Base-by-base conservation (phyloP, 2,797 vertebrate genomes). In the Acipenser transmontanus region DNA sequence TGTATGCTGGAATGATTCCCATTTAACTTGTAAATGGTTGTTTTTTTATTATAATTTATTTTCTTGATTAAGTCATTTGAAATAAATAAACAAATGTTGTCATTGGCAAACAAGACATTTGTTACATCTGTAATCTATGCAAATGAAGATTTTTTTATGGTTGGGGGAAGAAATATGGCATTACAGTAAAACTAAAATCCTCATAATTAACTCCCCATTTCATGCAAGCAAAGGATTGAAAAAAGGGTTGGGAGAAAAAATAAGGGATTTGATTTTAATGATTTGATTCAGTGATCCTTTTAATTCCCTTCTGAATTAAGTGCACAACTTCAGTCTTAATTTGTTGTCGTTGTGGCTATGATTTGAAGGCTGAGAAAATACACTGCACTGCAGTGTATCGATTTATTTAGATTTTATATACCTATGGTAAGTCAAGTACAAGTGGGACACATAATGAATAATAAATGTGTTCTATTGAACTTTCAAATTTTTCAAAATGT, bases 241-340 rank as follows among this genome's bases (percentile, higher is more conserved):
- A 9, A 49, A 67, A 78, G 75, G n/a, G 14, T 61, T 13, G 74
- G 67, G 77, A 70, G 67, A 71, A 50, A 65, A 73, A 80, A 70
- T 75, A 73, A 67, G 72, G 77, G 72, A 71, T 87, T 84, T 84
- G 81, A 80, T 83, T 87, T 86, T 87, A 90, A 91, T 91, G 87
- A 91, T 88, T 76, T 88, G 88, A 91, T 88, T 85, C 88, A 90
- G 75, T 89, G 89, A 88, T 88, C 85, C 87, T 82, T 81, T 85
- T 90, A 91, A 91, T 91, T 87, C 82, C 74, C 81, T 82, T 85
- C 80, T 68, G 56, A 73, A 85, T 86, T 78, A 85, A 70, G 77
- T 72, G 80, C 70, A 81, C 74, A 76, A 77, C 79, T 80, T 81
- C 51, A 20, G 72, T 70, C 78, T 81, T 76, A 76, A 80, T 82